Conservation (phyloP, 2,888 invertebrate species). For the Tachina fera region DNA sequence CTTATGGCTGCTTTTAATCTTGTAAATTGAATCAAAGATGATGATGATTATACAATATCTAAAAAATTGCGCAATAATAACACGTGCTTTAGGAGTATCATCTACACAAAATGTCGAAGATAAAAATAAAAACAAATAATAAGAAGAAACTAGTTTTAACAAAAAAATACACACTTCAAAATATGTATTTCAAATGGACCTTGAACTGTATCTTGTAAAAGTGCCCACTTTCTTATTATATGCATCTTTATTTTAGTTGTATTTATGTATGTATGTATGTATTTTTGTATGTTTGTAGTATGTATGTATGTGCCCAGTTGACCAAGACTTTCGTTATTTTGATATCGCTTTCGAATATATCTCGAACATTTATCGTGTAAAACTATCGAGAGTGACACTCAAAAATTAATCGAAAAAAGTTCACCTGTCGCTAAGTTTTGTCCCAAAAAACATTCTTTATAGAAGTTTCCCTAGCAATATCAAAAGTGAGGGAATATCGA, state of each 20-base stretch:
- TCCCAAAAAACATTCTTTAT: no score
- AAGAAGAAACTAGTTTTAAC: conserved; percentile 25
- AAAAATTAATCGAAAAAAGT: no score
- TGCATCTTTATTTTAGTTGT: conserved; percentile 12
- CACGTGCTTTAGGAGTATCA: conserved; percentile 12
- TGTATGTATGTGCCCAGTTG: no score
- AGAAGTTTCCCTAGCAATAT: no score
- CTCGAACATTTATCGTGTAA: no score
- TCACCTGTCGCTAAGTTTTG: no score
- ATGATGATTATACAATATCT: neutral
- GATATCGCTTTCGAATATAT: no score
- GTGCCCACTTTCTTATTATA: conserved; percentile 40
- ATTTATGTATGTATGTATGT: neutral
- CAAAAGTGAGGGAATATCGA: no score
- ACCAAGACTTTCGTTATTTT: no score
- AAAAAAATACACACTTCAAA: conserved; percentile 10
- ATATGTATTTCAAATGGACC: conserved; percentile 40
- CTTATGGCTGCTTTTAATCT: neutral
- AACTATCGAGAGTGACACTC: no score
- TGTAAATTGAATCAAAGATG: neutral
- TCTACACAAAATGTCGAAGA: neutral
- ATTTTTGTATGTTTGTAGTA: neutral
- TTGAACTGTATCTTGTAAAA: conserved; percentile 59
- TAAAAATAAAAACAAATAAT: conserved; percentile 4
- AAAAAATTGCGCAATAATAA: neutral